phyloP scores from a whole-genome alignment of 1,140 invertebrate species.

The Parapsyche elsis region DNA sequence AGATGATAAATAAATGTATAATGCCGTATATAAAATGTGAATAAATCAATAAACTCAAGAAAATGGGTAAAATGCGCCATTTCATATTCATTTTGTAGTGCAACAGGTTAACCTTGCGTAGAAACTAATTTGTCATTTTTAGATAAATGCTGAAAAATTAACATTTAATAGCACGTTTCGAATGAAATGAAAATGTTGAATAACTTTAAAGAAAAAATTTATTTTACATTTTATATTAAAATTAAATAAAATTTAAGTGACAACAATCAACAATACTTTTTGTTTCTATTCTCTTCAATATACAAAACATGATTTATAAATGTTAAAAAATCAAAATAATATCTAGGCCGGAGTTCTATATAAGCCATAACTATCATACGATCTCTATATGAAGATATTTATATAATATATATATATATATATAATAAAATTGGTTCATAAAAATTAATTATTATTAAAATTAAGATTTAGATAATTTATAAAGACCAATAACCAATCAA shows the following conservation, averaged over 20 bases:
- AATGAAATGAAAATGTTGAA: neutral
- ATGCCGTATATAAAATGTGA: too few species aligned
- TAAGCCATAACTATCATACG: neutral
- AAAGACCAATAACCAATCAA: too few species aligned
- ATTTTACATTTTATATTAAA: conserved; percentile 10
- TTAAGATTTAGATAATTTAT: too few species aligned
- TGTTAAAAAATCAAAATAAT: conserved; percentile 4
- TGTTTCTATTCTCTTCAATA: neutral
- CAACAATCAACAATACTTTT: conserved; percentile 14
- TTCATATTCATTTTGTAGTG: too few species aligned
- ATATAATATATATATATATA: conserved; percentile 9
- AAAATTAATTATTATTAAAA: too few species aligned
- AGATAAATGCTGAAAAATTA: too few species aligned
- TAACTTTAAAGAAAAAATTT: conserved; percentile 14
- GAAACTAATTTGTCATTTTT: too few species aligned
- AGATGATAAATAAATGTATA: too few species aligned
- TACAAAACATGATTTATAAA: neutral
- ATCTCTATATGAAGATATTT: neutral
- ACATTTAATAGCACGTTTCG: too few species aligned
- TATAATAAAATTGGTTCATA: neutral
- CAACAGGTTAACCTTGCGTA: too few species aligned
- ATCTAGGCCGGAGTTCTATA: neutral
- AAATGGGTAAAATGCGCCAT: too few species aligned
- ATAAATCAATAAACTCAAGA: too few species aligned
- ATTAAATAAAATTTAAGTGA: conserved; percentile 22